Percentiles rank a stretch among this genome's conserved stretches.
These are phyloP conservation scores for Aspidapion aeneum DNA, from an alignment of 2,888 invertebrate genomes.

Conservation along the genomic window DNA sequence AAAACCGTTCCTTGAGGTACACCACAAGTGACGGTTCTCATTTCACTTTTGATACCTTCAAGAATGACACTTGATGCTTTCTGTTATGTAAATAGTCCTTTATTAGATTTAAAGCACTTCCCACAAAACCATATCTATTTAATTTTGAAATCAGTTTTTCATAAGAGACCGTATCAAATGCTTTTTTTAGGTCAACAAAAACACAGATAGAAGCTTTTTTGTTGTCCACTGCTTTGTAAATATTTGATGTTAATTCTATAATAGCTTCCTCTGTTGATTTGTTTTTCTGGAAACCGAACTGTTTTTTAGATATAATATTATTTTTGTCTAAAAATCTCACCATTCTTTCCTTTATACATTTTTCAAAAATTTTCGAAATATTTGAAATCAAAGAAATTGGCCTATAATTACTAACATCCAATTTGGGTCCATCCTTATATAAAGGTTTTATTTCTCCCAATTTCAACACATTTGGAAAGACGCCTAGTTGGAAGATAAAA, in stretches of 20 bases:
- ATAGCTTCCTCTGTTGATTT: no score
- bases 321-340: neutral
- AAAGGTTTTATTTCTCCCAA: neutral
- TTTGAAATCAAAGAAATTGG: neutral
- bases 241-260: neutral
- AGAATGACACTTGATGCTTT: conserved; percentile 10
- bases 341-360: neutral
- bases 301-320: neutral
- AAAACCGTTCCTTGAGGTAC: conserved; percentile 10
- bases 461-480: neutral
- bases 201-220: neutral
- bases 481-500: neutral
- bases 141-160: neutral
- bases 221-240: neutral
- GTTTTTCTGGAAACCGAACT: neutral
- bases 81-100: conserved; percentile 7
- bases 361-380: neutral
- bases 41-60: neutral
- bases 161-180: neutral
- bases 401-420: neutral
- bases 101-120: no score
- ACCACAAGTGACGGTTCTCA: conserved; percentile 1
- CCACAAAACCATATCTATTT: no score
- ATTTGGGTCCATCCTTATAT: neutral
- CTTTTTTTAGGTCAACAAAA: neutral